Base-by-base conservation (phyloP, 2,113 vertebrate species). In the Cygnus buccinator region DNA sequence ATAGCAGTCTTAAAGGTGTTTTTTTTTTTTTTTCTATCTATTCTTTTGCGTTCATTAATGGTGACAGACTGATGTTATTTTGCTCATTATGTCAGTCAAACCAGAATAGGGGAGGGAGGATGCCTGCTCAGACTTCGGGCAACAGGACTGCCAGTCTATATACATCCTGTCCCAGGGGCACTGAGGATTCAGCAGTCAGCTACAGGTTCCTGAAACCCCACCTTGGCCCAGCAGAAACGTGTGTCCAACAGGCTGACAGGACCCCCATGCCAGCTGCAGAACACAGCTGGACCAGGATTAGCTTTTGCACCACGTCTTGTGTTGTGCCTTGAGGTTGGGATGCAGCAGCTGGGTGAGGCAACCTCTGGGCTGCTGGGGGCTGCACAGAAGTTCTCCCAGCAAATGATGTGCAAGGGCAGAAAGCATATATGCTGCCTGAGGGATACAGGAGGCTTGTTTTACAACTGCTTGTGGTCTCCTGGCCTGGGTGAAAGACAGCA, bases 71-170 rank as follows among this genome's bases (percentile, higher is more conserved):
- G 55, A 61, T 26, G 7, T 14, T 9, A 50, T 66, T 85, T 78
- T 91, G 14, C 41, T 77, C 25, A 26, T 39, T n/a, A n/a, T 0
- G 0, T 55, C 52, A 81, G 46, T 20, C 11, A 62, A 67, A 89
- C 23, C 17, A 50, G 52, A 81, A 72, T 4, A 6, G 44, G 66
- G 55, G 55, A 78, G 10, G 37, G 35, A 67, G 54, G 3, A 11
- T 5, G 10, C 4, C 48, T 62, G 29, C n/a, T 72, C 28, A 84
- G 46, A 62, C 28, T 70, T 79, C 3, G 46, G 37, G 21, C 31
- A 77, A 44, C 4, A 11, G 77, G 50, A 86, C 18, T 0, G 0
- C n/a, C 41, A 48, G 48, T 31, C 37, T 54, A 41, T 2, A 0
- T 52, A 37, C 13, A 17, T 33, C n/a, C 3, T 3, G 26, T 63